Conservation (phyloP, 2,888 invertebrate genomes). For the Synanthedon andrenaeformis region DNA sequence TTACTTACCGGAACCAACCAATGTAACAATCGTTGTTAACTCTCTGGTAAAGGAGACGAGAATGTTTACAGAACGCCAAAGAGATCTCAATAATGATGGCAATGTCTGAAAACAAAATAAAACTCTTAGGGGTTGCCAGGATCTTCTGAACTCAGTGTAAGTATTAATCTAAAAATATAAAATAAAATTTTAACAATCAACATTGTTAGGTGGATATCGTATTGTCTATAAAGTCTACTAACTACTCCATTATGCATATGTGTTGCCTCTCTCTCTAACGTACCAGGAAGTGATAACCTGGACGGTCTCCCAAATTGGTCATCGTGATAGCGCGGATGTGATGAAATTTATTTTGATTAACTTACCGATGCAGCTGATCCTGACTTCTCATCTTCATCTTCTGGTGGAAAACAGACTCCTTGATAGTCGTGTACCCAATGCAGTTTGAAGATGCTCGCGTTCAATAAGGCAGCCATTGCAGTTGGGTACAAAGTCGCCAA, state of each 20-base stretch:
- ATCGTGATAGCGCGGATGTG: no score
- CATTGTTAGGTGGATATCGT: no score
- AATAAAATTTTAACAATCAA: no score
- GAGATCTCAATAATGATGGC: slow-evolving; percentile 32
- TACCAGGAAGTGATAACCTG: no score
- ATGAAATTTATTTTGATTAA: background rate
- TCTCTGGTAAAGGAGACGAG: slow-evolving; percentile 27
- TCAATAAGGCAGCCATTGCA: slow-evolving; percentile 44
- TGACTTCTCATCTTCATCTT: slow-evolving; percentile 19
- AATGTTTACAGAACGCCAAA: slow-evolving; percentile 30
- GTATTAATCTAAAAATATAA: no score
- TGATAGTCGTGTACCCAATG: slow-evolving; percentile 60
- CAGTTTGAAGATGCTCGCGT: slow-evolving; percentile 38
- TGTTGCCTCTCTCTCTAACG: no score
- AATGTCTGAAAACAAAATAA: slow-evolving; percentile 26
- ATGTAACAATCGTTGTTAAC: slow-evolving; percentile 22
- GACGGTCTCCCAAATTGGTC: no score
- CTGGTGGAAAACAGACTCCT: slow-evolving; percentile 44
- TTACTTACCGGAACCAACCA: slow-evolving; percentile 33
- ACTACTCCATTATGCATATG: no score
- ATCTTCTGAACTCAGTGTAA: no score
- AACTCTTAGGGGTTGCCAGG: no score
- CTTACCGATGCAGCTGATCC: slow-evolving; percentile 25
- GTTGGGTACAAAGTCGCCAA: slow-evolving; percentile 38
- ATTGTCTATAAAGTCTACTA: no score